Conservation (phyloP, 2,797 vertebrate species). For the Oryzias dopingdopingensis region DNA sequence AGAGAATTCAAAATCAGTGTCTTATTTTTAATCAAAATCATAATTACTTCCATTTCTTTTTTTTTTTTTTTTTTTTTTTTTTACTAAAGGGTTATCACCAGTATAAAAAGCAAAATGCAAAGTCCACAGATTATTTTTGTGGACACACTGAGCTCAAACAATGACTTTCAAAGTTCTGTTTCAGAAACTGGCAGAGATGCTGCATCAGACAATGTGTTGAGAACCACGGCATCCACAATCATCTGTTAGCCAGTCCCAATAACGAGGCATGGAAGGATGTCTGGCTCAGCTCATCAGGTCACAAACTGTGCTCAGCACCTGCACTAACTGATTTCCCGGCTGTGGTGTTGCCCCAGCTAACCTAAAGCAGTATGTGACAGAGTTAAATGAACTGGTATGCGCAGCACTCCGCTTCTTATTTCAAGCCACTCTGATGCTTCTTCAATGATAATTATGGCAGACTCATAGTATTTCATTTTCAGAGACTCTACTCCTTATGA, state of each 20-base stretch:
- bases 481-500: too few relatives aligned
- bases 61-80: too few relatives aligned
- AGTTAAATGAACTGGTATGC: not conserved
- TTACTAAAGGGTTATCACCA: too few relatives aligned
- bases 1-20: too few relatives aligned
- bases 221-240: not conserved
- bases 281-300: constrained; percentile 20
- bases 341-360: constrained; percentile 3
- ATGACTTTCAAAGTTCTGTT: not conserved
- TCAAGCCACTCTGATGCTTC: too few relatives aligned
- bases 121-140: not conserved
- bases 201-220: not conserved
- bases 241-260: not conserved
- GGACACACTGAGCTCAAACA: not conserved
- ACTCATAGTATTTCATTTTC: not conserved
- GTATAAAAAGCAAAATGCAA: too few relatives aligned
- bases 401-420: constrained; percentile 2
- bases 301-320: constrained; percentile 7
- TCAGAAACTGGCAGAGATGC: not conserved
- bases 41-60: too few relatives aligned
- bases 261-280: not conserved
- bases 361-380: not conserved
- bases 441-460: too few relatives aligned
- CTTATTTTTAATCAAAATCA: too few relatives aligned
- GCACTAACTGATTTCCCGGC: not conserved